Percentiles rank a stretch among this genome's conserved stretches.
Conservation (phyloP, 2,797 vertebrate genomes). For the Emys orbicularis region DNA sequence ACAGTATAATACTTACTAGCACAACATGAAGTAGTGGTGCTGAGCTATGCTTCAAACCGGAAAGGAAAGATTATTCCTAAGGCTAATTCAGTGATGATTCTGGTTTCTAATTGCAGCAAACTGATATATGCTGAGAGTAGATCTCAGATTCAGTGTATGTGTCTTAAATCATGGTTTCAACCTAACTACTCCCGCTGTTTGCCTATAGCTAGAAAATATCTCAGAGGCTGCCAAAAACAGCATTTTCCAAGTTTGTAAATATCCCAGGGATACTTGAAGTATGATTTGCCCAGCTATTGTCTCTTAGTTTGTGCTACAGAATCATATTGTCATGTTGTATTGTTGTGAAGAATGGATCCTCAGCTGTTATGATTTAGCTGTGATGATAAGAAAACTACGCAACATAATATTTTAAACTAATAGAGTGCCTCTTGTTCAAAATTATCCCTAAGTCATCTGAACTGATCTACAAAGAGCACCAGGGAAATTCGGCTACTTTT, state of each 20-base stretch:
- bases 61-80: conserved; percentile 65
- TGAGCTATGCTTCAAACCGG: conserved; percentile 74
- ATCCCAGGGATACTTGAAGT: rapidly evolving
- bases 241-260: background rate
- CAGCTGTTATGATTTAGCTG: background rate
- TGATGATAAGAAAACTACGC: background rate
- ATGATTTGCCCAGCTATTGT: background rate
- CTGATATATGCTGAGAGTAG: background rate
- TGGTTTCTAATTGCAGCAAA: conserved; percentile 72
- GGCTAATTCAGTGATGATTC: conserved; percentile 71
- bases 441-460: background rate
- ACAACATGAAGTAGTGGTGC: conserved; percentile 41
- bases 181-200: background rate
- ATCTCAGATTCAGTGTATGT: background rate
- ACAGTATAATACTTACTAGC: conserved; percentile 53
- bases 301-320: background rate
- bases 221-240: background rate
- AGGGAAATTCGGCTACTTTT: background rate
- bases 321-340: background rate
- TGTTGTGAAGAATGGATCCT: background rate
- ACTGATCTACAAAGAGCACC: background rate
- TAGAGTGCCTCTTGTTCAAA: background rate
- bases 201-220: background rate
- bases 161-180: background rate
- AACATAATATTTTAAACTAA: background rate